Percentiles rank a stretch among this genome's conserved stretches.
Evolutionary conservation across 2,797 vertebrate species (phyloP).

Genomic region (Gadopsis bispinosus): DNA sequence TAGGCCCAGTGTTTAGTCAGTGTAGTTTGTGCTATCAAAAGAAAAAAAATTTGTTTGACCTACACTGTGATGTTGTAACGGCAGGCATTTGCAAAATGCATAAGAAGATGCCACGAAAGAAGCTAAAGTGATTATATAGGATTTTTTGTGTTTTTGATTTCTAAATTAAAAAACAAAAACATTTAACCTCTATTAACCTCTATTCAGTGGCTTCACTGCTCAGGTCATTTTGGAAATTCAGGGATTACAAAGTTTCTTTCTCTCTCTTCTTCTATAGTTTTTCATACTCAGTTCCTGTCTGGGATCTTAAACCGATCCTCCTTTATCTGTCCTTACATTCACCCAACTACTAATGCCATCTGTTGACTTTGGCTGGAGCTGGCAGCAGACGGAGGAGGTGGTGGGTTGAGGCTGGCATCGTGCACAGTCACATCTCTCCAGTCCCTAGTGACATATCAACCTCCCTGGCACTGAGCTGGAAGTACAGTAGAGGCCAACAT

Average conservation of each 20-base stretch:
- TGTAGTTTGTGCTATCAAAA: not conserved
- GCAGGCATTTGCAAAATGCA: not conserved
- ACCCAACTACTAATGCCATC: conserved; percentile 66
- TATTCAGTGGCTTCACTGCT: not conserved
- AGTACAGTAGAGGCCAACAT: not conserved
- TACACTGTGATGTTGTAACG: not conserved
- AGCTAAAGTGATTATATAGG: not conserved
- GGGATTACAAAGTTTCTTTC: not conserved
- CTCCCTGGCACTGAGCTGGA: conserved; percentile 20
- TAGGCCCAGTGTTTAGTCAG: not conserved
- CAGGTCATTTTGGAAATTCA: not conserved
- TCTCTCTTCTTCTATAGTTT: not conserved
- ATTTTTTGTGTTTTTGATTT: not conserved
- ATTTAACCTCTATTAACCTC: not conserved
- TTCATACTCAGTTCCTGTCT: not conserved
- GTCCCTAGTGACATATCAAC: conserved; percentile 15
- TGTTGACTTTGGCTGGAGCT: conserved; percentile 66
- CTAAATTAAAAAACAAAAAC: not conserved
- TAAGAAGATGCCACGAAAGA: not conserved
- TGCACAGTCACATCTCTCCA: conserved; percentile 19
- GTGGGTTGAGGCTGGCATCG: conserved; percentile 38
- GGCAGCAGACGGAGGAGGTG: conserved; percentile 25
- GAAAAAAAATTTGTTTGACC: not conserved
- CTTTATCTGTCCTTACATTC: conserved; percentile 29
- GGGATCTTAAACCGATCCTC: conserved; percentile 7